These are phyloP conservation scores for Netelia fuscicornis DNA, from an alignment of 2,888 invertebrate species.

Conservation along the genomic window DNA sequence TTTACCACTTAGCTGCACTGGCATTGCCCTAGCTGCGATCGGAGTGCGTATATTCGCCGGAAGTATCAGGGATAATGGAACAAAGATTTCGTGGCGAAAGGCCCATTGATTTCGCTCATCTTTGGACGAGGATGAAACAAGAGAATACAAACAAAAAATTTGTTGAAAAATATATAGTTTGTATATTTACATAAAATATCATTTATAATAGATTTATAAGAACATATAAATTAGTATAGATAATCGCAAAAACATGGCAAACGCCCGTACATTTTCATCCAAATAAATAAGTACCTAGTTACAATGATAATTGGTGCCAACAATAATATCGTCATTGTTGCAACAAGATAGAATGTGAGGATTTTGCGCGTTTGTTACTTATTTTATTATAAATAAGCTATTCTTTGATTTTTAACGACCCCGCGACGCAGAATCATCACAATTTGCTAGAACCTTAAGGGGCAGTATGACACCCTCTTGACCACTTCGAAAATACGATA, in stretches of 20 bases:
- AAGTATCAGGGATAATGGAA: conserved; percentile 36
- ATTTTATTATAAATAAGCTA: conserved; percentile 15
- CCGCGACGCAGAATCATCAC: conserved; percentile 1
- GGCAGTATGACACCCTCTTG: conserved; percentile 5
- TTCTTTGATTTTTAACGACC: conserved; percentile 29
- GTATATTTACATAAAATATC: conserved; percentile 71
- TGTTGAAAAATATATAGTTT: conserved; percentile 64
- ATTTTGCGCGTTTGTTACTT: conserved; percentile 28
- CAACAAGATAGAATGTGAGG: conserved; percentile 17
- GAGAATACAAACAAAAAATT: not conserved
- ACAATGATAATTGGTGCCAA: conserved; percentile 53
- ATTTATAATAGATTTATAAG: conserved; percentile 72
- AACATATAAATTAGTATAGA: conserved; percentile 71
- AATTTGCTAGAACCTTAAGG: conserved; percentile 21
- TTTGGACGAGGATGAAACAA: not conserved
- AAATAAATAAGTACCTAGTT: conserved; percentile 66
- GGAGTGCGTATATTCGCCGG: not conserved
- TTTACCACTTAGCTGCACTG: conserved; percentile 3
- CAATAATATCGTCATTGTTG: conserved; percentile 55
- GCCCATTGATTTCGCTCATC: not conserved
- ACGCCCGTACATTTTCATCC: conserved; percentile 50
- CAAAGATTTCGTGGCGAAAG: conserved; percentile 25
- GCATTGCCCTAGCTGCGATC: not conserved
- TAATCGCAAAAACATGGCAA: conserved; percentile 46
- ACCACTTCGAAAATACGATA: conserved; percentile 27